Evolutionary conservation across 2,113 vertebrate genomes (phyloP).

Genomic region (Malurus elegans): DNA sequence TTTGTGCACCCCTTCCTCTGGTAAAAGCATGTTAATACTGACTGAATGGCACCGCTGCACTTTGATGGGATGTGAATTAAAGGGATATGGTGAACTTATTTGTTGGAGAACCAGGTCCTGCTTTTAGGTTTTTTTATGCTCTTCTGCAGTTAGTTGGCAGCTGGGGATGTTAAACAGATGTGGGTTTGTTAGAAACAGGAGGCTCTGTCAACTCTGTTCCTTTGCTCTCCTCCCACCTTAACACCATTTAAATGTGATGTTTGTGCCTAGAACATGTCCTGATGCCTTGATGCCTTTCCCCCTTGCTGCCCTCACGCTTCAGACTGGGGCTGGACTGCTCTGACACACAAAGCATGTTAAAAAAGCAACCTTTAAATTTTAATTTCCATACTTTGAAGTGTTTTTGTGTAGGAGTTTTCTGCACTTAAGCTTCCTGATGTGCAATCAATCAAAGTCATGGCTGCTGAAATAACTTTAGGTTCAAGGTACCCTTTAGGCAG

Average conservation of each 20-base stretch:
- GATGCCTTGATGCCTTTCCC: background rate
- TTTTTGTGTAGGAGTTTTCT: constrained; percentile 23
- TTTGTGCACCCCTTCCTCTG: background rate
- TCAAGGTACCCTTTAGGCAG: constrained; percentile 10
- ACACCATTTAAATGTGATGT: background rate
- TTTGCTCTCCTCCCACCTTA: background rate
- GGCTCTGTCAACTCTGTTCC: background rate
- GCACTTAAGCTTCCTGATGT: constrained; percentile 28
- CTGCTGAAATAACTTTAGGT: background rate
- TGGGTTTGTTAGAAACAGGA: background rate
- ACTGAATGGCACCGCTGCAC: background rate
- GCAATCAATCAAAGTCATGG: constrained; percentile 11
- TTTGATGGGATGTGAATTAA: background rate
- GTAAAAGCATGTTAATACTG: background rate
- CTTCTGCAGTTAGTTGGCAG: background rate
- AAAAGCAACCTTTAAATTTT: background rate
- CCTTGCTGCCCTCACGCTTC: background rate
- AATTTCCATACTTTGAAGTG: background rate
- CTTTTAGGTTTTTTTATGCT: background rate
- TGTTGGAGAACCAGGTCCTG: background rate
- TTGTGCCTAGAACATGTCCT: background rate
- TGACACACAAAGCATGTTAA: background rate
- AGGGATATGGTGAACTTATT: background rate
- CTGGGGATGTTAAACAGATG: background rate
- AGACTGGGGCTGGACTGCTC: background rate